Percentiles rank a stretch among this genome's conserved stretches.
phyloP scores from a whole-genome alignment of 2,888 invertebrate genomes.

The Stenchaetothrips biformis region DNA sequence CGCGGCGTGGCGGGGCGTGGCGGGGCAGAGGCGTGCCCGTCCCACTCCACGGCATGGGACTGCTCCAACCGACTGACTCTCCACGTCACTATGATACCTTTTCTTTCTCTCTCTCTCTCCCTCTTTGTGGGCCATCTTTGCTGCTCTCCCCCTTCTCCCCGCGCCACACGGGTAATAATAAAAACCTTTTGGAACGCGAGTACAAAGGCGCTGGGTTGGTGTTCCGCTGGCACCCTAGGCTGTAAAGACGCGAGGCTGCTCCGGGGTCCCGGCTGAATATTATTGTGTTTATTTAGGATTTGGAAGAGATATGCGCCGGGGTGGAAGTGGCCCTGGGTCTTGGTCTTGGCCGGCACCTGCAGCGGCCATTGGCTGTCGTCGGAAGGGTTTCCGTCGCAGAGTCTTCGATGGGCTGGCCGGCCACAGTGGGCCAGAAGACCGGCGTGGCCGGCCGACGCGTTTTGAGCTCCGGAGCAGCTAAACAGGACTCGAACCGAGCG shows the following conservation, averaged over 20 bases:
- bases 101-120: background rate
- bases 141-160: background rate
- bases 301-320: no score
- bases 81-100: slow-evolving; percentile 10
- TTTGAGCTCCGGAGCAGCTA: no score
- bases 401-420: no score
- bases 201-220: background rate
- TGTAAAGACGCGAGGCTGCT: background rate
- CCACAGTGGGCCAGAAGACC: no score
- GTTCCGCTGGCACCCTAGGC: background rate
- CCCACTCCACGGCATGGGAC: background rate
- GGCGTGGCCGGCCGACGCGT: no score
- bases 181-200: slow-evolving; percentile 4
- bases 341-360: no score
- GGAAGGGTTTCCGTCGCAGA: no score
- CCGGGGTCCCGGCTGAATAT: background rate
- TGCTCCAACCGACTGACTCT: background rate
- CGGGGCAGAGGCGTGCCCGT: background rate
- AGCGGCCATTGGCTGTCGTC: no score
- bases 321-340: no score
- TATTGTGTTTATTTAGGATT: no score
- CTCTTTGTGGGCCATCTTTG: background rate
- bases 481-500: no score
- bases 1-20: background rate
- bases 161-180: background rate